A percentile compares a stretch with the other conserved stretches of the same genome.
These are phyloP conservation scores for Halichoerus grypus DNA, from an alignment of 2,113 vertebrate genomes.

Conservation along the genomic window DNA sequence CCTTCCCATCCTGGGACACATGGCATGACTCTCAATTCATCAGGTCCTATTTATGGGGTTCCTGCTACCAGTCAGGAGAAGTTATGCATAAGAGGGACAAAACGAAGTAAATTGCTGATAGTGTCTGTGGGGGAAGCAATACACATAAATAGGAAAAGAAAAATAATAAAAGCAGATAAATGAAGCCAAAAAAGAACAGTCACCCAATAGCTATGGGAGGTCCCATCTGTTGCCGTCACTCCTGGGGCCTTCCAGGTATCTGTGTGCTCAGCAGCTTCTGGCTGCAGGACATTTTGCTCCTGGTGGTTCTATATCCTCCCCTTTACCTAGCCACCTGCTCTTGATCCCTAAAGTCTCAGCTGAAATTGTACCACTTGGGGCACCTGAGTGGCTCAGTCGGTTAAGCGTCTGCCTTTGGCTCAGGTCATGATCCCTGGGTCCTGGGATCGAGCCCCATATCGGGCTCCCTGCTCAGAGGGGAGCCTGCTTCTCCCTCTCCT, in stretches of 20 bases:
- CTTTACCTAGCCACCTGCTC: no score
- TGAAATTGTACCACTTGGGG: neutral
- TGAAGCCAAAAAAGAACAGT: neutral
- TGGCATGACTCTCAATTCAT: neutral
- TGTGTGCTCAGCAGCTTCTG: neutral
- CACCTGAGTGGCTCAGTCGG: no score
- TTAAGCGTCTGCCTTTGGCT: no score
- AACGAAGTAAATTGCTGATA: neutral
- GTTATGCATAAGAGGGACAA: neutral
- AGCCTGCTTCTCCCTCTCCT: no score
- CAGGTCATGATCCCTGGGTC: no score
- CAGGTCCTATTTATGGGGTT: no score
- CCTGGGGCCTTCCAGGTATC: neutral
- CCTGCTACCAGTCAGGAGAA: neutral
- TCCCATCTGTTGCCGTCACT: fast-evolving
- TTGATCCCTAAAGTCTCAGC: neutral
- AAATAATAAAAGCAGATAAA: neutral
- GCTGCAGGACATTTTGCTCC: neutral
- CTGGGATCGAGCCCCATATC: no score
- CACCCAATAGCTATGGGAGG: neutral
- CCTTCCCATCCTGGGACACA: neutral
- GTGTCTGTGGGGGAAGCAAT: neutral
- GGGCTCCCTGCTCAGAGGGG: no score
- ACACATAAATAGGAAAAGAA: neutral
- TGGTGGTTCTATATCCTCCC: fast-evolving